Base-by-base conservation (phyloP, 37 sponge, comb jelly and placozoan genomes). In the Diacarnus erythraeanus region DNA sequence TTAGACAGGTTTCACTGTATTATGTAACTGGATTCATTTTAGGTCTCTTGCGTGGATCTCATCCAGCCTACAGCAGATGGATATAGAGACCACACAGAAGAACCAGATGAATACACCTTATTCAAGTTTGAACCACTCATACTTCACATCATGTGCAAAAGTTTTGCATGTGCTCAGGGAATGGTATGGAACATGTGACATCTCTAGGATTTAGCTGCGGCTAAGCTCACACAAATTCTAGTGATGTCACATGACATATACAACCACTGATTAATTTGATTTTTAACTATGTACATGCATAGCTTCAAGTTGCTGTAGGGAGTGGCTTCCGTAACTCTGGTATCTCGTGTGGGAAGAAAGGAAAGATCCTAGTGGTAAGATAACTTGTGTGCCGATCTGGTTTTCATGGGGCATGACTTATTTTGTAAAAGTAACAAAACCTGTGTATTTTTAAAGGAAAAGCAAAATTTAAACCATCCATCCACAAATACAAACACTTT, bases 101-200 rank as follows among this genome's bases (percentile, higher is more conserved):
- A 8, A 63, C 8, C 30, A 10, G 51, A 47, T 39, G 87, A 84
- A 17, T 87, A 87, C 68, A 69, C 72, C 10, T 84, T 74, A 75
- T 84, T 93, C 66, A 96, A 96, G 77, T 96, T 96, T 85, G 97
- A 96, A 60, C 93, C 97, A 2, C 85, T 96, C 75, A 80, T 96
- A 25, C 86, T 96, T 23, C 97, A 96, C 41, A 75, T 96, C 21
- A 58, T 82, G 68, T 93, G 93, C 63, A 58, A 67, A 37, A 69
- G 78, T 25, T 31, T 96, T 23, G 72, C 69, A 43, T 40, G 67
- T 74, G 93, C 97, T 0, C 79, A 80, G 40, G 23, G 21, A 47
- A 63, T 92, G 79, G 93, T 92, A 36, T 5, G 69, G 36, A n/a
- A n/a, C n/a, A n/a, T n/a, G n/a, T n/a, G n/a, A n/a, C n/a, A n/a